phyloP scores from a whole-genome alignment of 2,797 vertebrate genomes.

The Acipenser oxyrinchus region DNA sequence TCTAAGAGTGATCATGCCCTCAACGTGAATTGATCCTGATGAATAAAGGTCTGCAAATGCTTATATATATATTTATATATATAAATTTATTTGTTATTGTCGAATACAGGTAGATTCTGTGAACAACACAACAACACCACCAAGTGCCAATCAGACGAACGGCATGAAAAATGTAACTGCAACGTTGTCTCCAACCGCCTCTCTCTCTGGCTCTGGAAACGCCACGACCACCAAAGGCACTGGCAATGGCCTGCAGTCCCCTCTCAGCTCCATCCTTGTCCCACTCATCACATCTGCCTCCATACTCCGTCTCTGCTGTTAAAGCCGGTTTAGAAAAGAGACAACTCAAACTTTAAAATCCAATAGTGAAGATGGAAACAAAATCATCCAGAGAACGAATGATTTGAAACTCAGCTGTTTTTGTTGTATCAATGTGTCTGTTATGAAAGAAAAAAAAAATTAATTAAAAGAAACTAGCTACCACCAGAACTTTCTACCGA shows the following conservation, averaged over 20 bases:
- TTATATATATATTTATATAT: no score
- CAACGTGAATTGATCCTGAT: no score
- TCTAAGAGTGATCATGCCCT: no score
- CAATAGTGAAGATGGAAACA: slow-evolving; percentile 32
- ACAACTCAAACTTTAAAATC: slow-evolving; percentile 37
- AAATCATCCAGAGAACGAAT: slow-evolving; percentile 11
- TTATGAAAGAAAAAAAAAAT: background rate
- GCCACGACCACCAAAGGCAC: slow-evolving; percentile 46
- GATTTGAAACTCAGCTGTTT: background rate
- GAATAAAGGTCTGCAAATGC: no score
- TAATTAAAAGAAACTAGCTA: background rate
- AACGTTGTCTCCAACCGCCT: slow-evolving; percentile 29
- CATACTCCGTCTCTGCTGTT: slow-evolving; percentile 73
- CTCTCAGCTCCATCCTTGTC: slow-evolving; percentile 50
- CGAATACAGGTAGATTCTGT: background rate
- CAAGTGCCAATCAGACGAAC: background rate
- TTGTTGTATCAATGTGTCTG: background rate
- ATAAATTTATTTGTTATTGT: background rate
- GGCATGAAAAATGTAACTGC: background rate
- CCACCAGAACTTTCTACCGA: no score
- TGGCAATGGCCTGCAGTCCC: slow-evolving; percentile 56
- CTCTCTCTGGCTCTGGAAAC: slow-evolving; percentile 32
- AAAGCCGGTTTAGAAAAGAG: slow-evolving; percentile 40
- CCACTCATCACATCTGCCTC: slow-evolving; percentile 55
- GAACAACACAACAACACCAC: slow-evolving; percentile 15